Evolutionary conservation across 1,140 invertebrate genomes (phyloP), one percentile per base, ranked within the genome.

Genomic region (Dendrolimus kikuchii): DNA sequence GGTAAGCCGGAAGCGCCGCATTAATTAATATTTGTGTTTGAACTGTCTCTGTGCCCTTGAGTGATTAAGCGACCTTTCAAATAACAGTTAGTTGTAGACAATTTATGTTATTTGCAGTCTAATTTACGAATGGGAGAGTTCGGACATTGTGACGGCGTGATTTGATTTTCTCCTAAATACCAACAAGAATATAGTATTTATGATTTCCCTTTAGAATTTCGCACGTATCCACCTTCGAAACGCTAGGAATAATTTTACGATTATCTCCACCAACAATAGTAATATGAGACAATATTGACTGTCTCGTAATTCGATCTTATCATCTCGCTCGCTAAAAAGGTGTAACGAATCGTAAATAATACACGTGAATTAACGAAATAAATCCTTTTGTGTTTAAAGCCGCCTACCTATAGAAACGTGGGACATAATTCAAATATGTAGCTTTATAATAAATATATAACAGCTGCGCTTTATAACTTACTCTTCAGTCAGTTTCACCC

Each of bases 21-120:
- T 81, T 85, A 85, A 85, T 85, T 85, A 83, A 82, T 85, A 81
- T 83, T 83, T 81, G 74, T 72, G 67, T 83, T 85, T 81, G 68
- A 79, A 81, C 77, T 77, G 72, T 76, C 75, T 74, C 72, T 70
- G 61, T 78, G 71, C 69, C 71, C 71, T 74, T 74, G 64, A 71
- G 71, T 80, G 68, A 78, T 78, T 80, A 75, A 78, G 67, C 63
- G 66, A 74, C 68, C 67, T 71, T 68, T 74, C 68, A 70, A 72
- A 77, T 72, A 74, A 70, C 67, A 72, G 63, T 77, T 75, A 74
- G 64, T 63, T 64, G 63, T 64, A 64, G 66, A 68, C 70, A 68
- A 71, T 73, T 69, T 61, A 61, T 61, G 58, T 71, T 70, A 59
- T 71, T 77, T 73, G 64, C 63, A 56, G 58, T 62, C 55, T 56